Evolutionary conservation across 2,888 invertebrate species (phyloP), one percentile per base, ranked within the genome.

Genomic region (Miltochrista miniata): DNA sequence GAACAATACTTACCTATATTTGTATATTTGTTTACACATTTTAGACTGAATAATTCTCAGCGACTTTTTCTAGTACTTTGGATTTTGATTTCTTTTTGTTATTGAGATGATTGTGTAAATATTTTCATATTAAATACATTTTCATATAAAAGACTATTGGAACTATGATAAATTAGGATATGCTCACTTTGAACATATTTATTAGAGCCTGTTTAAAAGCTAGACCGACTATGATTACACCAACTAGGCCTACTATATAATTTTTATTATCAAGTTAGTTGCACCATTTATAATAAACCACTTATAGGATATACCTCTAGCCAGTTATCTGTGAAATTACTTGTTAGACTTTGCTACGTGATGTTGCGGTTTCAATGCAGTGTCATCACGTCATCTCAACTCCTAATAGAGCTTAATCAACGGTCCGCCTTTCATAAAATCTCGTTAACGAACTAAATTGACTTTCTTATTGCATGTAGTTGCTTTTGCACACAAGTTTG

Each of bases 381-480:
- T 79, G 84, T 78, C 81, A 79, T 79, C 76, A 70, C 70, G 65
- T 59, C 64, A 64, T 56, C 74, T 74, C 68, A 56, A 61, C 75
- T 71, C 70, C 77, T 84, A 82, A 81, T 83, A 75, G 77, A 81
- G 79, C 76, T 82, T 85, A 86, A 87, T 87, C 83, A 85, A 81
- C 78, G 73, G 70, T 75, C 77, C 79, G 79, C 75, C 77, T 83
- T 81, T 82, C 79, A 79, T 78, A 77, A 81, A 83, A 86, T 83
- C 87, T 85, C 76, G 84, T 87, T 87, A 85, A 79, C 77, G 74
- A 75, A 79, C 79, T 76, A 83, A 87, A 88, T 85, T 83, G 79
- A 79, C 79, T 85, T 85, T 85, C 81, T 81, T 82, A 81, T 79
- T 80, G 77, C 76, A 71, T 73, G 66, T 64, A 71, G 70, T 76